These are phyloP conservation scores for Agriopis leucophaearia DNA, from an alignment of 2,888 invertebrate species.

Conservation along the genomic window DNA sequence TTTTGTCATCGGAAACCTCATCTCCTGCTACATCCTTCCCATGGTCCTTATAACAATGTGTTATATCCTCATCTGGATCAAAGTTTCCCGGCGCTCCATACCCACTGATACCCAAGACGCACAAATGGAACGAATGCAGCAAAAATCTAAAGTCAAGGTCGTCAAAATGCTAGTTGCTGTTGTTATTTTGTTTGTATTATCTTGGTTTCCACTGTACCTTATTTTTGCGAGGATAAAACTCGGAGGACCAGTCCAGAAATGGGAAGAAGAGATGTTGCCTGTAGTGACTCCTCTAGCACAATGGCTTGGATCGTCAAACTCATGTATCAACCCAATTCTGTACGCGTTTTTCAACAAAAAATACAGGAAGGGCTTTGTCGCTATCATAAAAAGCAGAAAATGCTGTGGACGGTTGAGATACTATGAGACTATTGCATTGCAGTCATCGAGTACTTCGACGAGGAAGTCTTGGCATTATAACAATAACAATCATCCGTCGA, in stretches of 20 bases:
- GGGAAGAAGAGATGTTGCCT: conserved; percentile 93
- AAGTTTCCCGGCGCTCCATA: conserved; percentile 95
- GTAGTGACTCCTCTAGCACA: conserved; percentile 95
- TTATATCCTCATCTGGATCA: conserved; percentile 96
- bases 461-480: conserved; percentile 95
- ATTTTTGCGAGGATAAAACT: conserved; percentile 95
- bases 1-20: conserved; percentile 95
- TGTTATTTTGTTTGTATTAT: conserved; percentile 96
- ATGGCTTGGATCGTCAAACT: conserved; percentile 97
- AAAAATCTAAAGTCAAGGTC: conserved; percentile 97
- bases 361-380: conserved; percentile 95
- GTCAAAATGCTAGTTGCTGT: conserved; percentile 98
- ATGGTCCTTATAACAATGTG: conserved; percentile 96
- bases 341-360: conserved; percentile 98
- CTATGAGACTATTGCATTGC: conserved; percentile 94
- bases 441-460: conserved; percentile 94
- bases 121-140: conserved; percentile 96
- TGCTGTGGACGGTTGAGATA: conserved; percentile 95
- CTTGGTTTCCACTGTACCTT: conserved; percentile 96
- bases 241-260: conserved; percentile 90
- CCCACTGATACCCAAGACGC: conserved; percentile 96
- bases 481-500: conserved; percentile 87
- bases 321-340: conserved; percentile 97
- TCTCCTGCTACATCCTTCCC: conserved; percentile 96
- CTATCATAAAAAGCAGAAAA: conserved; percentile 93